A percentile compares a stretch with the other conserved stretches of the same genome.
Evolutionary conservation across 2,797 vertebrate species (phyloP).

Genomic region (Mus minutoides): DNA sequence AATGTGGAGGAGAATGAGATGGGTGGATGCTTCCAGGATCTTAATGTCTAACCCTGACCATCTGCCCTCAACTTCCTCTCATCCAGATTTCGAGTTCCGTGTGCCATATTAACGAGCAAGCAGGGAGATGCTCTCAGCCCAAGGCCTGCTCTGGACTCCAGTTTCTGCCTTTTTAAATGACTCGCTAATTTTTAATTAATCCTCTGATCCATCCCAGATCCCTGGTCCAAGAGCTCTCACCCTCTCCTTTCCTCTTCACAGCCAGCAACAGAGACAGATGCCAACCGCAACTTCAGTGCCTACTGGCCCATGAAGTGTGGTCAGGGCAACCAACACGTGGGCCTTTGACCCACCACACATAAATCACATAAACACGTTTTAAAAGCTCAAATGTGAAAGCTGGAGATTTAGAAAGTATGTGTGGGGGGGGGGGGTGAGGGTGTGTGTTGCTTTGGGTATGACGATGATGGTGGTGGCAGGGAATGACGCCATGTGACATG

Average conservation of each 20-base stretch:
- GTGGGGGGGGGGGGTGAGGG: background rate
- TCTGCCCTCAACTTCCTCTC: conserved; percentile 41
- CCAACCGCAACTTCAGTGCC: background rate
- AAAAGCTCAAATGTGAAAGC: background rate
- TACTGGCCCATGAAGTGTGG: background rate
- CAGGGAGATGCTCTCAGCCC: background rate
- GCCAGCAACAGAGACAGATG: background rate
- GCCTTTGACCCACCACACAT: background rate
- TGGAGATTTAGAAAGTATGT: background rate
- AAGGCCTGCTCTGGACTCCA: conserved; percentile 19
- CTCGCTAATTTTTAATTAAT: conserved; percentile 56
- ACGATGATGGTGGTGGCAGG: background rate
- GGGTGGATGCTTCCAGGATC: conserved; percentile 16
- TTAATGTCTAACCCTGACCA: conserved; percentile 37
- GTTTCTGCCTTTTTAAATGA: background rate
- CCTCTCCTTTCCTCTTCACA: background rate
- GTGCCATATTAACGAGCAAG: conserved; percentile 16
- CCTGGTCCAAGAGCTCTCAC: background rate
- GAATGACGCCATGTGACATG: background rate
- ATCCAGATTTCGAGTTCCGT: background rate
- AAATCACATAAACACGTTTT: background rate
- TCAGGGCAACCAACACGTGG: background rate
- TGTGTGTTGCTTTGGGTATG: accelerated
- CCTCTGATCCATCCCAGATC: conserved; percentile 48
- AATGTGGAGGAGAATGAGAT: conserved; percentile 48